These are phyloP conservation scores for Drosophila yooni DNA, from an alignment of 2,888 invertebrate species.

Conservation along the genomic window DNA sequence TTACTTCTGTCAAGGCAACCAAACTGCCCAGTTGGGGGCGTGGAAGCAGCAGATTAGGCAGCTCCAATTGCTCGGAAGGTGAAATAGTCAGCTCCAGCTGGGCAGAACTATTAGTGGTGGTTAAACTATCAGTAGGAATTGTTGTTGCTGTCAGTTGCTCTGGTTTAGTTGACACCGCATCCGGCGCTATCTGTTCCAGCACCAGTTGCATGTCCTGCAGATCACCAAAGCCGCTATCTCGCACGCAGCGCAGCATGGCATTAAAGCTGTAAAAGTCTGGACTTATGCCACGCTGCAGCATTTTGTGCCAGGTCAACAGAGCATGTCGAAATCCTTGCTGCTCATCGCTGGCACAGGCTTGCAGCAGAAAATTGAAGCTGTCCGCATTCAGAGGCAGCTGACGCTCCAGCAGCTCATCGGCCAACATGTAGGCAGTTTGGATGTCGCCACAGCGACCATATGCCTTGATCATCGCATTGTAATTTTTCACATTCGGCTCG, in stretches of 20 bases:
- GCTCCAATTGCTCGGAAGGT: slow-evolving; percentile 63
- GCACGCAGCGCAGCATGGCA: slow-evolving; percentile 91
- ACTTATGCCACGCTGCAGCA: slow-evolving; percentile 88
- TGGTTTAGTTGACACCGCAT: slow-evolving; percentile 1
- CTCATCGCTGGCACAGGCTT: slow-evolving; percentile 92
- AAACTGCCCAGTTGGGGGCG: slow-evolving; percentile 88
- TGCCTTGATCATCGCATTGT: slow-evolving; percentile 96
- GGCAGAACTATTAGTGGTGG: background rate
- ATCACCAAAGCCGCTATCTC: slow-evolving; percentile 93
- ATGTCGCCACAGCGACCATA: slow-evolving; percentile 94
- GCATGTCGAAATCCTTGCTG: slow-evolving; percentile 89
- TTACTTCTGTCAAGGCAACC: slow-evolving; percentile 87
- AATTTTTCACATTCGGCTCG: slow-evolving; percentile 90
- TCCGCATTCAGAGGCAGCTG: slow-evolving; percentile 87
- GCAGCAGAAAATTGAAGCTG: slow-evolving; percentile 92
- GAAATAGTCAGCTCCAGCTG: background rate
- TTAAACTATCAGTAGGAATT: slow-evolving; percentile 1
- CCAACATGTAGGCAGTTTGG: slow-evolving; percentile 90
- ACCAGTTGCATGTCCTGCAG: slow-evolving; percentile 87
- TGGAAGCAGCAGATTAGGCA: slow-evolving; percentile 89
- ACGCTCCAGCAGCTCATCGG: slow-evolving; percentile 92
- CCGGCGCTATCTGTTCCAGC: slow-evolving; percentile 82
- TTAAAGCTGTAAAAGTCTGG: slow-evolving; percentile 92
- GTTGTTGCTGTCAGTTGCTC: slow-evolving; percentile 7
- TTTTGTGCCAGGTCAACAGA: slow-evolving; percentile 93